Percentiles rank a stretch among this genome's conserved stretches.
phyloP scores from a whole-genome alignment of 2,113 vertebrate genomes.

The Elgaria multicarinata region DNA sequence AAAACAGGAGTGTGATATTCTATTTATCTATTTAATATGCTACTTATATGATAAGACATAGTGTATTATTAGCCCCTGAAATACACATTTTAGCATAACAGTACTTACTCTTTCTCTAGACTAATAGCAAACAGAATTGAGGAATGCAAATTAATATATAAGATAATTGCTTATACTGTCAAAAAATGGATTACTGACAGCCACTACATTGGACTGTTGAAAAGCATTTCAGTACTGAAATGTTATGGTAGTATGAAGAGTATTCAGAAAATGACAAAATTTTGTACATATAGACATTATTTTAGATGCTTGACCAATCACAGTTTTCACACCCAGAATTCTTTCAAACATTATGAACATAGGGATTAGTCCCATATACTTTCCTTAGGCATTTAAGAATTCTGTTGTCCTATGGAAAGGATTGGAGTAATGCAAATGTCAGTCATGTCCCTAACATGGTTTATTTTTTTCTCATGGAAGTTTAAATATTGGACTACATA shows the following conservation, averaged over 20 bases:
- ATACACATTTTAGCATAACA: conserved; percentile 24
- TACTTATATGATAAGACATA: not conserved
- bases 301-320: fast-evolving
- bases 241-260: not conserved
- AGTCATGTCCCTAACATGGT: not conserved
- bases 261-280: not conserved
- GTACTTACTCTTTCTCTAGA: conserved; percentile 2
- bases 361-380: not conserved
- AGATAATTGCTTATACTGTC: conserved; percentile 20
- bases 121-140: not conserved
- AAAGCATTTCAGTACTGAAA: not conserved
- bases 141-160: conserved; percentile 31
- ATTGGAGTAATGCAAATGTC: not conserved
- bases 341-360: conserved; percentile 7
- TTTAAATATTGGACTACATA: not conserved
- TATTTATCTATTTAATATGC: not conserved
- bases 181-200: conserved; percentile 38
- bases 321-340: not conserved
- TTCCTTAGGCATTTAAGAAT: not conserved
- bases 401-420: not conserved
- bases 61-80: conserved; percentile 22
- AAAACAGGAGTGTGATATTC: not conserved
- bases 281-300: conserved; percentile 6
- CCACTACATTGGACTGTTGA: not conserved
- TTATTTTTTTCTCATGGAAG: not conserved